Percentiles rank a stretch among this genome's conserved stretches.
phyloP scores from a whole-genome alignment of 2,113 vertebrate genomes.

The Murina feae region DNA sequence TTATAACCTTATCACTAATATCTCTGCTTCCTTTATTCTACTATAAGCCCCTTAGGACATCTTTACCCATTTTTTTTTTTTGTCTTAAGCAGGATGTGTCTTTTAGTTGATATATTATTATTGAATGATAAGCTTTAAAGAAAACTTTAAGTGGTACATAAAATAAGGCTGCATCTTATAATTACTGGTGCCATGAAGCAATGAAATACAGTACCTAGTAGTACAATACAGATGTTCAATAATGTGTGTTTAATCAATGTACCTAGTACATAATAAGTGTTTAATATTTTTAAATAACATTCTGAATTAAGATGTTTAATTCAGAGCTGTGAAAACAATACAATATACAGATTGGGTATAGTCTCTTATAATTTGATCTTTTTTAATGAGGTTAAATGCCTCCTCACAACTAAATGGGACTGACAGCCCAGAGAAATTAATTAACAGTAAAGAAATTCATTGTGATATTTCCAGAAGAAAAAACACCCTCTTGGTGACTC shows the following conservation, averaged over 20 bases:
- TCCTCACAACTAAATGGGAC: constrained; percentile 2
- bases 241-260: not conserved
- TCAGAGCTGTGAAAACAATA: not conserved
- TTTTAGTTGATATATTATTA: not conserved
- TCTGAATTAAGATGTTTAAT: not conserved
- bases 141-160: not conserved
- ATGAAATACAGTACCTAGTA: not conserved
- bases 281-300: not conserved
- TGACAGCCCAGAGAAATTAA: not conserved
- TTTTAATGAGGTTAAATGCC: not conserved
- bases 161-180: not conserved
- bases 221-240: not conserved
- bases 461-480: not conserved
- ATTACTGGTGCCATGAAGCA: not conserved
- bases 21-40: not conserved
- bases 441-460: not conserved
- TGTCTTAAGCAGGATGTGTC: not conserved
- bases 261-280: not conserved
- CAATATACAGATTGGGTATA: not conserved
- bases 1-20: not conserved
- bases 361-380: not conserved
- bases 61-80: not conserved
- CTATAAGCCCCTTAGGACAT: not conserved
- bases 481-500: not conserved
- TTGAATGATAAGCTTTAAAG: not conserved